These are phyloP conservation scores for Schizothorax lantsangensis DNA, from an alignment of 2,797 vertebrate genomes.

Conservation along the genomic window DNA sequence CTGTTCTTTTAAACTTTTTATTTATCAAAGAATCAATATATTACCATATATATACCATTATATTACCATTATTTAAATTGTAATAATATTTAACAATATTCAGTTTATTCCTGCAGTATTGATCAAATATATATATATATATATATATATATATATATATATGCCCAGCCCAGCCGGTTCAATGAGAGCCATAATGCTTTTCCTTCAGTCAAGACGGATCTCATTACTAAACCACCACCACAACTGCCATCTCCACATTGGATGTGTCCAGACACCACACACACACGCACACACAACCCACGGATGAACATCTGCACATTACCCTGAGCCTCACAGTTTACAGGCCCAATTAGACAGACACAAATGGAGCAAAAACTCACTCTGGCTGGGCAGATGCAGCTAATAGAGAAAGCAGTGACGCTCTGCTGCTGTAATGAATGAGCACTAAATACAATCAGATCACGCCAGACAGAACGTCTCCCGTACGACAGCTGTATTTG, in stretches of 20 bases:
- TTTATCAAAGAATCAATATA: not conserved
- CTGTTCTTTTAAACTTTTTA: not conserved
- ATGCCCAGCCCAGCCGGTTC: no score
- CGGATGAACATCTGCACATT: constrained; percentile 60
- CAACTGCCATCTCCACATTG: constrained; percentile 56
- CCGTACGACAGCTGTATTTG: constrained; percentile 13
- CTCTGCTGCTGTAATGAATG: constrained; percentile 58
- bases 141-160: no score
- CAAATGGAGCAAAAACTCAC: constrained; percentile 64
- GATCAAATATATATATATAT: not conserved
- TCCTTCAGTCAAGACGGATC: constrained; percentile 64
- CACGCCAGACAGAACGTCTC: constrained; percentile 15
- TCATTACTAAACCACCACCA: constrained; percentile 70
- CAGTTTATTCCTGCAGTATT: not conserved
- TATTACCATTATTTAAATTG: not conserved
- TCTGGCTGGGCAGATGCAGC: constrained; percentile 65
- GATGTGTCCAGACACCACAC: constrained; percentile 60
- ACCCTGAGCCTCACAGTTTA: constrained; percentile 61
- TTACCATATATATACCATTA: not conserved
- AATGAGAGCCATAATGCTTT: constrained; percentile 45
- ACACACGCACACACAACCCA: constrained; percentile 52
- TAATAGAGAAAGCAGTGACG: constrained; percentile 70
- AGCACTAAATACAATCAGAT: constrained; percentile 46
- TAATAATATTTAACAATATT: not conserved
- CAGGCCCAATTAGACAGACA: constrained; percentile 65